A percentile compares a stretch with the other conserved stretches of the same genome.
Conservation (phyloP, 2,888 invertebrate genomes). For the Hypena proboscidalis region DNA sequence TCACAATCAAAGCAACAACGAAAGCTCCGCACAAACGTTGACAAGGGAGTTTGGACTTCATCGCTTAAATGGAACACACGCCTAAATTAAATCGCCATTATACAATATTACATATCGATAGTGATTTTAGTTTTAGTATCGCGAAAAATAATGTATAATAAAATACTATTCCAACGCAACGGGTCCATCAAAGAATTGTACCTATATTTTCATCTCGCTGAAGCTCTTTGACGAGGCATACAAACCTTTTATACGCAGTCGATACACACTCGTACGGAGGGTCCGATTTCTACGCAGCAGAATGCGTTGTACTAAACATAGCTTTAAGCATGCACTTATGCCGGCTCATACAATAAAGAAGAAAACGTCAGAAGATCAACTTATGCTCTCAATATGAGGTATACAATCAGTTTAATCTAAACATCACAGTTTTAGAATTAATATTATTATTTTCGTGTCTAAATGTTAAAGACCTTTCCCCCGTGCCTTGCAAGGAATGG, state of each 20-base stretch:
- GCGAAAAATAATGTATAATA: neutral
- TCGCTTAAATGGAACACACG: too few relatives aligned
- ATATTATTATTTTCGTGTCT: too few relatives aligned
- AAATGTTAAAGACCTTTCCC: too few relatives aligned
- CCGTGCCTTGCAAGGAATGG: too few relatives aligned
- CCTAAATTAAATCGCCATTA: too few relatives aligned
- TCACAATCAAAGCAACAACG: constrained; percentile 52
- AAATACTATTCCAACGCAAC: constrained; percentile 8
- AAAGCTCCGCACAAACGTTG: constrained; percentile 46
- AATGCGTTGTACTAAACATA: constrained; percentile 52
- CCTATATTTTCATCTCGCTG: constrained; percentile 29
- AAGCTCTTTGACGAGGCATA: constrained; percentile 36
- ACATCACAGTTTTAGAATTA: too few relatives aligned
- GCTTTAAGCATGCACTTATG: constrained; percentile 33
- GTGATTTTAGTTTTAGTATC: too few relatives aligned
- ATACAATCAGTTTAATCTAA: too few relatives aligned
- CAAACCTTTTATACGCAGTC: constrained; percentile 27
- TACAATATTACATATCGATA: too few relatives aligned
- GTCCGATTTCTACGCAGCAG: constrained; percentile 37
- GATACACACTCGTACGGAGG: constrained; percentile 27
- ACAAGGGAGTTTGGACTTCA: constrained; percentile 5
- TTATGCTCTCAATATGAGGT: too few relatives aligned
- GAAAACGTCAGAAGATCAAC: neutral
- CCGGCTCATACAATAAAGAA: too few relatives aligned
- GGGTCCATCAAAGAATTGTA: constrained; percentile 46